phyloP scores from a whole-genome alignment of 2,113 vertebrate genomes.

The Machaerirhynchus nigripectus region DNA sequence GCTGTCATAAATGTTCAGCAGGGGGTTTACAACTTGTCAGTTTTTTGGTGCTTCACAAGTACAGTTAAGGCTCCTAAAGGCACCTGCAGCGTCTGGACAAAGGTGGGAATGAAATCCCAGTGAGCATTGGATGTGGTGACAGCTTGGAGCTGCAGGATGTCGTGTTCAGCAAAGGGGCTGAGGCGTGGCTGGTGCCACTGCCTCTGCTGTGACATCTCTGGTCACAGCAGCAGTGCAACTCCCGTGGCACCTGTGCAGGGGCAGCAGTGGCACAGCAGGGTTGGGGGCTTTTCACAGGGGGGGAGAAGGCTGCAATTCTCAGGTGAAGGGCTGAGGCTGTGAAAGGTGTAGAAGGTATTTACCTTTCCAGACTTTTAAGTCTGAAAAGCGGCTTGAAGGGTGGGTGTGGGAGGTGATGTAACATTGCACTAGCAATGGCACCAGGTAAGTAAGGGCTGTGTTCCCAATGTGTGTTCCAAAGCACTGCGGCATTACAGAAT shows the following conservation, averaged over 20 bases:
- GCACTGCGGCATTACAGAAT: accelerated
- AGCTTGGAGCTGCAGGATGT: background rate
- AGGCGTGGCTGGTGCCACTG: background rate
- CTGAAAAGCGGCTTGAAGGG: background rate
- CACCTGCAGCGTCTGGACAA: accelerated
- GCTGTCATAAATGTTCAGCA: accelerated
- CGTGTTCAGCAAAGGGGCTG: accelerated
- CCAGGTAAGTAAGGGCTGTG: accelerated
- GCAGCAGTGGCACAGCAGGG: background rate
- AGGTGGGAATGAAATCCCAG: background rate
- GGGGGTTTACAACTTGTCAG: accelerated
- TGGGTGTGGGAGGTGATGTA: no score
- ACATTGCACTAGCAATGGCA: accelerated
- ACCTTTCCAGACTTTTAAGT: background rate
- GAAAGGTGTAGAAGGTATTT: no score
- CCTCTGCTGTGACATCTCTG: accelerated
- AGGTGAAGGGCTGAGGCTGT: background rate
- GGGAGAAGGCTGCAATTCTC: background rate
- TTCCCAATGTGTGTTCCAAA: background rate
- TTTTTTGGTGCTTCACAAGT: accelerated
- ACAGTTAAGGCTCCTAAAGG: accelerated
- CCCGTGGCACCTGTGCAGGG: accelerated
- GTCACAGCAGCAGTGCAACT: background rate
- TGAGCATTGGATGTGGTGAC: accelerated
- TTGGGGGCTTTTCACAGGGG: accelerated